Evolutionary conservation across 2,797 vertebrate species (phyloP), one percentile per base, ranked within the genome.

Genomic region (Oreochromis grahami): DNA sequence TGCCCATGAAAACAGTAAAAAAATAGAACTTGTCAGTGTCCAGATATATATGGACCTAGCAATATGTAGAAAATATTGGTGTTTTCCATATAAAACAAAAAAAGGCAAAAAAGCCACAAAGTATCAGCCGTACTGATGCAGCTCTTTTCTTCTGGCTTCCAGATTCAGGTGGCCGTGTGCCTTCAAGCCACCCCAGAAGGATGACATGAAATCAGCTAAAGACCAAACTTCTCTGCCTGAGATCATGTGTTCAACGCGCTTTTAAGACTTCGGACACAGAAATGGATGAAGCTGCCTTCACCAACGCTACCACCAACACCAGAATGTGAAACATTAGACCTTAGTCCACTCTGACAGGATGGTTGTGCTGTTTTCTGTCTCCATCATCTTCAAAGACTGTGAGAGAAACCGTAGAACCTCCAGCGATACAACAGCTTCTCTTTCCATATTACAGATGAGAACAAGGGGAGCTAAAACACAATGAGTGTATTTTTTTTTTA

Each of bases 161-260:
- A 86, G 86, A 51, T 84, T 93, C 56, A 80, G 55, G 11, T 89
- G 77, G 79, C 84, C 89, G 6, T 81, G 87, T 78, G 8, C 21
- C 41, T 83, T 78, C n/a, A 52, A 3, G 1, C 7, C 36, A 63
- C 34, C 79, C 24, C 8, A 56, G 78, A 79, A 86, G n/a, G 77
- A 89, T 79, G 58, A 85, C 53, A 74, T 21, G n/a, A 92, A 86
- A 79, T 55, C 17, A 12, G 2, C 50, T 12, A 85, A 87, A 77
- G 72, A 78, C 6, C 81, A 84, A 63, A 48, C 9, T 1, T 80
- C 50, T 17, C 12, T 53, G 26, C 77, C 70, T 17, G 79, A 91
- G 24, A 21, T 92, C 80, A 83, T 93, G 82, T 86, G 84, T 63
- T 58, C 84, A 26, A 82, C 84, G 32, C 6, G 1, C 11, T 65